Conservation (phyloP, 2,113 vertebrate genomes). For the Amblyornis subalaris region DNA sequence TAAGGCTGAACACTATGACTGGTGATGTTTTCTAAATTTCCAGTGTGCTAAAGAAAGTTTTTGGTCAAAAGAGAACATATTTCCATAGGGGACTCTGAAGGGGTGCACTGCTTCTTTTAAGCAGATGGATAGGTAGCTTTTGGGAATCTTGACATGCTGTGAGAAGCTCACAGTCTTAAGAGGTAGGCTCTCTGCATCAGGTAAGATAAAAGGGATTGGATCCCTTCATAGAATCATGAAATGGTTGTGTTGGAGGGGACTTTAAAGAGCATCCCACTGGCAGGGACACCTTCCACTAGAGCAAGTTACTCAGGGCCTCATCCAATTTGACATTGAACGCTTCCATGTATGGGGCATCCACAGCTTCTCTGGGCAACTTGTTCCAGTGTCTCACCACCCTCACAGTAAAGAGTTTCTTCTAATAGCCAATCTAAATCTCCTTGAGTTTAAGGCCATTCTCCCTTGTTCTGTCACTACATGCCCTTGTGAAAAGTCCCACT, state of each 20-base stretch:
- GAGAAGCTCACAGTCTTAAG: background rate
- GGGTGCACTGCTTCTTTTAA: background rate
- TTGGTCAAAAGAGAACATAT: background rate
- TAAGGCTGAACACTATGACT: background rate
- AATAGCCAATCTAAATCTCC: background rate
- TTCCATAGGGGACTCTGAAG: background rate
- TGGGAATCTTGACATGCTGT: background rate
- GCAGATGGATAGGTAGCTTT: background rate
- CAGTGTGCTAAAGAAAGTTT: background rate
- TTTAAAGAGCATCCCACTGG: background rate
- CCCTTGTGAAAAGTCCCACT: background rate
- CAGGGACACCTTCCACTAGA: background rate
- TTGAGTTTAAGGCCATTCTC: background rate
- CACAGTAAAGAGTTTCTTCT: background rate
- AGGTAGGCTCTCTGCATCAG: background rate
- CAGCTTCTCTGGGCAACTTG: background rate
- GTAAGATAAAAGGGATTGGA: background rate
- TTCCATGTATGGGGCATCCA: background rate
- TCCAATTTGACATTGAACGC: background rate
- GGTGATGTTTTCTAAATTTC: background rate
- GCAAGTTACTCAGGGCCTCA: background rate
- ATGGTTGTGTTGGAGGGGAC: background rate
- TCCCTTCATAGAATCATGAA: background rate
- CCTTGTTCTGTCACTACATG: background rate
- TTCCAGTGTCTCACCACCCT: background rate